These are phyloP conservation scores for Kryptolebias ocellatus DNA, from an alignment of 2,797 vertebrate genomes.

Conservation along the genomic window DNA sequence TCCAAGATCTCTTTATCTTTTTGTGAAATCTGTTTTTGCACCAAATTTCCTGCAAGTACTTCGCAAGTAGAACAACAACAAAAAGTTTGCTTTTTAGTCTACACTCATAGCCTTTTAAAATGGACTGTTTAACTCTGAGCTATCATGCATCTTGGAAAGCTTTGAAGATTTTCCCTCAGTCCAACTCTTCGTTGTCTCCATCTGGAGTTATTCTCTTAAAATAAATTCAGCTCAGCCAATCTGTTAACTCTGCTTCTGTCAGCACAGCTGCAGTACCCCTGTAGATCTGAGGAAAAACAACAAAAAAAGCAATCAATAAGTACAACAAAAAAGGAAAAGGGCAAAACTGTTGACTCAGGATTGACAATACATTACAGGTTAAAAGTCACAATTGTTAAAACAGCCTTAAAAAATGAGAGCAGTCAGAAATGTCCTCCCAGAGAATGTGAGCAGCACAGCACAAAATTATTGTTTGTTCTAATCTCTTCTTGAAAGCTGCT, in stretches of 20 bases:
- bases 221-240: neutral
- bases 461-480: too few relatives aligned
- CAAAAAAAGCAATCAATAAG: neutral
- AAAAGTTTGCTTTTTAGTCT: constrained; percentile 29
- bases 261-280: constrained; percentile 37
- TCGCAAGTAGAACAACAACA: constrained; percentile 26
- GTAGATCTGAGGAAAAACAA: constrained; percentile 24
- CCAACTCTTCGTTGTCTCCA: constrained; percentile 41
- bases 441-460: too few relatives aligned
- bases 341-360: neutral
- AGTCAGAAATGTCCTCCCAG: too few relatives aligned
- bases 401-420: too few relatives aligned
- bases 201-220: constrained; percentile 54
- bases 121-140: constrained; percentile 17
- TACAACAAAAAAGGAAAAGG: neutral
- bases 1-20: constrained; percentile 36
- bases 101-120: constrained; percentile 6
- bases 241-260: constrained; percentile 4
- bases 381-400: too few relatives aligned
- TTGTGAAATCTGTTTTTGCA: constrained; percentile 32
- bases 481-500: too few relatives aligned
- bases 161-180: constrained; percentile 37
- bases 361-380: too few relatives aligned
- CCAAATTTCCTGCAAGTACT: constrained; percentile 32
- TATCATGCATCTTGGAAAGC: constrained; percentile 31